Percentiles rank a stretch among this genome's conserved stretches.
These are phyloP conservation scores for Cotesia chilonis DNA, from an alignment of 1,140 invertebrate genomes.

Conservation along the genomic window DNA sequence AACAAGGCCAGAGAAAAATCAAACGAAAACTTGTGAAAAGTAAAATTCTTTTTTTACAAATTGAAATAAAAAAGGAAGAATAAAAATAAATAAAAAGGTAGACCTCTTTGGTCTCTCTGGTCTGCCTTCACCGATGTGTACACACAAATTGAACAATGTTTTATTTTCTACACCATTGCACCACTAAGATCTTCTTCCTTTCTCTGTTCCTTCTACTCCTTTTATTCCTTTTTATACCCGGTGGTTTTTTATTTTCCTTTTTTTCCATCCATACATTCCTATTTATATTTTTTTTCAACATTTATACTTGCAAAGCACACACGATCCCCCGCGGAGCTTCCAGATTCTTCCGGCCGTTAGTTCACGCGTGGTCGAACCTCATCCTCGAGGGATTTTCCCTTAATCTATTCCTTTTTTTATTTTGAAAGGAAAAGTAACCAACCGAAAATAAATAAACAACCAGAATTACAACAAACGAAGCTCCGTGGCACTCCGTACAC, in stretches of 20 bases:
- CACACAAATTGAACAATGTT: conserved; percentile 36
- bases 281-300: conserved; percentile 3
- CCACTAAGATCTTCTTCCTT: conserved; percentile 28
- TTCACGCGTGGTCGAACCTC: conserved; percentile 28
- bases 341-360: conserved; percentile 30
- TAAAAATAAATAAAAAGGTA: conserved; percentile 27
- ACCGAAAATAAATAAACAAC: not conserved
- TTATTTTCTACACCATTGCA: conserved; percentile 49
- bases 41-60: conserved; percentile 8
- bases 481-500: conserved; percentile 9
- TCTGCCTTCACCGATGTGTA: conserved; percentile 36
- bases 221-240: conserved; percentile 13
- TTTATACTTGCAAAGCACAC: conserved; percentile 29
- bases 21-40: conserved; percentile 7
- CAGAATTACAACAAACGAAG: conserved; percentile 12
- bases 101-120: conserved; percentile 29
- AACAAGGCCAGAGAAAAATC: conserved; percentile 18
- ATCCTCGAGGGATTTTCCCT: conserved; percentile 25
- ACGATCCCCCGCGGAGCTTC: conserved; percentile 24
- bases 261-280: not conserved
- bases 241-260: not conserved
- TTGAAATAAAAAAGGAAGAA: conserved; percentile 14
- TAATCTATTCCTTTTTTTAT: conserved; percentile 16
- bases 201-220: not conserved
- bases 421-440: not conserved